Evolutionary conservation across 1,140 invertebrate species (phyloP).

Genomic region (Penaeus vannamei): DNA sequence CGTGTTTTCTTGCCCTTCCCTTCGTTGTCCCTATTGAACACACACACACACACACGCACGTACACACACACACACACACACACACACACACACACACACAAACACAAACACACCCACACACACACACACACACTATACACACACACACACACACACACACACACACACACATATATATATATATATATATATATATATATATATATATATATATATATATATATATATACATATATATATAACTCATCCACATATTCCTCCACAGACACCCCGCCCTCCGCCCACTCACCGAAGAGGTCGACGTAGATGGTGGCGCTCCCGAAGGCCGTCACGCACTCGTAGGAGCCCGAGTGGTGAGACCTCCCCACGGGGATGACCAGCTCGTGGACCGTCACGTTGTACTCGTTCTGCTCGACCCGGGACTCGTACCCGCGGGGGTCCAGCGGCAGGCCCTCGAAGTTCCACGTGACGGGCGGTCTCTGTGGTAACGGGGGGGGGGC

Average conservation of each 20-base stretch:
- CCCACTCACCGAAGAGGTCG: constrained; percentile 44
- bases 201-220: too few species aligned
- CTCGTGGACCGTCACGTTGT: constrained; percentile 49
- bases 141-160: too few species aligned
- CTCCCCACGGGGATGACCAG: constrained; percentile 17
- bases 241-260: background rate
- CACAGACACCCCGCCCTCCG: background rate
- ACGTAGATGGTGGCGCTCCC: constrained; percentile 31
- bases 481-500: background rate
- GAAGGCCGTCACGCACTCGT: constrained; percentile 53
- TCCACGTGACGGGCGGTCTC: constrained; percentile 26
- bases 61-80: too few species aligned
- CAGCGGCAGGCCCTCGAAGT: constrained; percentile 20
- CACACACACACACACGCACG: too few species aligned
- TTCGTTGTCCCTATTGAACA: too few species aligned
- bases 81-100: too few species aligned
- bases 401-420: constrained; percentile 5
- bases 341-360: background rate
- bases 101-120: too few species aligned
- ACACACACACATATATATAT: too few species aligned
- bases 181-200: too few species aligned
- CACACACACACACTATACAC: too few species aligned
- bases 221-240: too few species aligned
- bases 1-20: too few species aligned
- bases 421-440: constrained; percentile 20